A percentile compares a stretch with the other conserved stretches of the same genome.
Evolutionary conservation across 2,888 invertebrate species (phyloP).

Genomic region (Andricus quercusramuli): DNA sequence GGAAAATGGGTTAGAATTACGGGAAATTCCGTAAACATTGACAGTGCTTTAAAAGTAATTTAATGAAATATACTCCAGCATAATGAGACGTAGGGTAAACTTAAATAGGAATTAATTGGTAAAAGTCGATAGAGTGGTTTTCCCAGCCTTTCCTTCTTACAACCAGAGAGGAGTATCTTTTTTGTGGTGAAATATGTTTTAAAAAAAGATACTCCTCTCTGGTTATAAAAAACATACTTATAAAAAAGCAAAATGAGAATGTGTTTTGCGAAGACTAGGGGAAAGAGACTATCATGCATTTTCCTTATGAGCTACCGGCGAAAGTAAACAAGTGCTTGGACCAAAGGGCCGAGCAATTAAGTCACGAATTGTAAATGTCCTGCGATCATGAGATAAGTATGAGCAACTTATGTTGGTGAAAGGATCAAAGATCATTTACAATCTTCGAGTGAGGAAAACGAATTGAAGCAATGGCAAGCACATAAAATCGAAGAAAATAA

Average conservation of each 20-base stretch:
- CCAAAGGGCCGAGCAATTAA: not conserved
- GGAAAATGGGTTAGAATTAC: too few species aligned
- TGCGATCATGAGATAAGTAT: not conserved
- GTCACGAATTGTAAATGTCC: not conserved
- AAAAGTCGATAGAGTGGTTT: not conserved
- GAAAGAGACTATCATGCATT: too few species aligned
- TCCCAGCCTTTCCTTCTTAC: not conserved
- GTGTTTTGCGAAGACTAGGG: not conserved
- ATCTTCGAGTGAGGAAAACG: not conserved
- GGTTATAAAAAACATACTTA: not conserved
- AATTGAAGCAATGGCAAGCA: slow-evolving; percentile 13
- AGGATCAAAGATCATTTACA: slow-evolving; percentile 9
- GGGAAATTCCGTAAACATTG: too few species aligned
- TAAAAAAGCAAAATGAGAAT: not conserved
- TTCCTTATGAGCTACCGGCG: not conserved
- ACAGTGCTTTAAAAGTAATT: too few species aligned
- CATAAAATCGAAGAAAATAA: slow-evolving; percentile 4
- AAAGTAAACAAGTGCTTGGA: slow-evolving; percentile 33
- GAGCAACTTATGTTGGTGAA: not conserved
- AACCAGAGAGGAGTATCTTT: too few species aligned
- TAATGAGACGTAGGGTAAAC: not conserved
- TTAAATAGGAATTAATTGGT: not conserved
- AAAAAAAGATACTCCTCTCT: too few species aligned
- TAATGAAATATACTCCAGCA: too few species aligned
- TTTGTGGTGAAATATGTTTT: too few species aligned